Conservation (phyloP, 2,113 vertebrate genomes). For the Rhynchomys soricoides region DNA sequence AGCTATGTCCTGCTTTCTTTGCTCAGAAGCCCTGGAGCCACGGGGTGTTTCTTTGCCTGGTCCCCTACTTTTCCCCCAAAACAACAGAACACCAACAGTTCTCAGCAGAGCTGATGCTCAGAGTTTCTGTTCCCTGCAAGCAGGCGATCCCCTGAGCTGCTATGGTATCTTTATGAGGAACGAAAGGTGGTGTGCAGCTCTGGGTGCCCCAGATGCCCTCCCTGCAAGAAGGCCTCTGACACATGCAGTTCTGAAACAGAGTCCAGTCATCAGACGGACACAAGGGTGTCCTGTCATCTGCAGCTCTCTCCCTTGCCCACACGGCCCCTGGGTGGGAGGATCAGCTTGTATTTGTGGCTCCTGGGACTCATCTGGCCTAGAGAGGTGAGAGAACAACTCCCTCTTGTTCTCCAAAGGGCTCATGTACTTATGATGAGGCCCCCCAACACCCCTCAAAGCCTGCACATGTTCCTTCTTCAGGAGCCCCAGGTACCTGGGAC, state of each 20-base stretch:
- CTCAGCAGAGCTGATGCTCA: accelerated
- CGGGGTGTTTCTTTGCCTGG: background rate
- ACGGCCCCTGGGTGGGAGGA: background rate
- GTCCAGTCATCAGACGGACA: accelerated
- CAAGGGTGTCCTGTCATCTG: background rate
- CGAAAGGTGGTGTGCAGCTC: background rate
- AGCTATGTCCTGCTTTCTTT: background rate
- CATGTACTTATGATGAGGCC: background rate
- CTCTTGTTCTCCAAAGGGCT: background rate
- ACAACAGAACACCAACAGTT: accelerated
- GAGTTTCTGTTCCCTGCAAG: accelerated
- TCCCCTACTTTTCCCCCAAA: background rate
- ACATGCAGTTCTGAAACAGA: background rate
- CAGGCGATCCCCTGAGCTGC: background rate
- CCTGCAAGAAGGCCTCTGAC: background rate
- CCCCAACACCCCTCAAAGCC: background rate
- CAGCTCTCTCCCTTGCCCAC: background rate
- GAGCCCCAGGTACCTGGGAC: background rate
- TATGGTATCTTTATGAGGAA: background rate
- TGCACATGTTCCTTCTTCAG: background rate
- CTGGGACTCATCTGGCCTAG: background rate
- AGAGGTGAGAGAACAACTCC: background rate
- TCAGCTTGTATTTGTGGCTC: background rate
- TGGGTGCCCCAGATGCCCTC: no score
- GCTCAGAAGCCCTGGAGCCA: background rate